Percentiles rank a stretch among this genome's conserved stretches.
Conservation (phyloP, 2,113 vertebrate species). For the Chamaetylas fuelleborni region DNA sequence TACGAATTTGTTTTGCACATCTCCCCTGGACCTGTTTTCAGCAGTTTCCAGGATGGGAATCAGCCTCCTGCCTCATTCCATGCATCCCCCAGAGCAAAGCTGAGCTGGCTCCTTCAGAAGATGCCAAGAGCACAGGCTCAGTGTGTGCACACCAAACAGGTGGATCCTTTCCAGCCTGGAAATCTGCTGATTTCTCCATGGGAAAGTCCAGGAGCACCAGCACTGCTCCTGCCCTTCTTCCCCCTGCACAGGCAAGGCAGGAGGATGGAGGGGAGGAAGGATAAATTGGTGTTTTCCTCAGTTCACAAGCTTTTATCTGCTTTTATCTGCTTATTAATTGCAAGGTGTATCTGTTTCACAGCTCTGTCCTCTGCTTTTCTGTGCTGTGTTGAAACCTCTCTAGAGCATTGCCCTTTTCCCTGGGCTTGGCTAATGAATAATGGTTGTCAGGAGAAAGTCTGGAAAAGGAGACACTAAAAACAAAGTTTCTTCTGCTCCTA, state of each 20-base stretch:
- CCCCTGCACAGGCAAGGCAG: neutral
- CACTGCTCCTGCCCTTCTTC: neutral
- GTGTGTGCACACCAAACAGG: neutral
- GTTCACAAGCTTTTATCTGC: neutral
- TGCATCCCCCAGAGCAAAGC: neutral
- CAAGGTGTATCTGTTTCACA: neutral
- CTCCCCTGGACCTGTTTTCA: neutral
- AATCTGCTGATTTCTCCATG: conserved; percentile 4
- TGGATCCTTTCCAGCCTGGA: conserved; percentile 20
- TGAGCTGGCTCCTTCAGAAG: neutral
- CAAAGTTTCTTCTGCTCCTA: neutral
- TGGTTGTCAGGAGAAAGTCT: neutral
- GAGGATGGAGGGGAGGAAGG: neutral
- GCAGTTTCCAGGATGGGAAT: neutral
- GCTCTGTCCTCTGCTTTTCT: neutral
- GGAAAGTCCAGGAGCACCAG: neutral
- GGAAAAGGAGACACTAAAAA: neutral
- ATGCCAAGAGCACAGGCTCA: neutral
- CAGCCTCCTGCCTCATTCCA: neutral
- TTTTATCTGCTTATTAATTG: neutral
- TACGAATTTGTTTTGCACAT: neutral
- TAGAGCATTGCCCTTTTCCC: neutral
- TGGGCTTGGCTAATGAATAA: neutral
- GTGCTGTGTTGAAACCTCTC: neutral
- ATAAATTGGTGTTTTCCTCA: neutral